Evolutionary conservation across 2,797 vertebrate species (phyloP).

Genomic region (Sorex maritimensis): DNA sequence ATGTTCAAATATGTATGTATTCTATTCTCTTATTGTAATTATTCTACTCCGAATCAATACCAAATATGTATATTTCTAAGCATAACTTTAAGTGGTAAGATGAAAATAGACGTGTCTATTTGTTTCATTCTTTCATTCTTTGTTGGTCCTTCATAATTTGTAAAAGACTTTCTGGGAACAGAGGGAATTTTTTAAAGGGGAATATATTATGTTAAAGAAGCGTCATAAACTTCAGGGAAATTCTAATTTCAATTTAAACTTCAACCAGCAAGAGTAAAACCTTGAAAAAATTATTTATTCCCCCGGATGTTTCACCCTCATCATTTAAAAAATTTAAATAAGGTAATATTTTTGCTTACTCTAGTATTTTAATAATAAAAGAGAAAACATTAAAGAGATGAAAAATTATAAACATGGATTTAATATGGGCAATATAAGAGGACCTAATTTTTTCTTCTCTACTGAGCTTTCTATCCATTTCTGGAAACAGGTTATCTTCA

Average conservation of each 20-base stretch:
- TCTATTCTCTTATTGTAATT: not conserved
- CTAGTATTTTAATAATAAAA: slow-evolving; percentile 3
- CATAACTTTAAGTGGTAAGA: not conserved
- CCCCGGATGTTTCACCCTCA: not conserved
- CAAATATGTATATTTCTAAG: slow-evolving; percentile 37
- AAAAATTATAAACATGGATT: not conserved
- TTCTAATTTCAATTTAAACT: not conserved
- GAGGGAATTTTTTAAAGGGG: not conserved
- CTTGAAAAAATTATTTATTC: not conserved
- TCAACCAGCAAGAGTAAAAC: not conserved
- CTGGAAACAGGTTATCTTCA: not conserved
- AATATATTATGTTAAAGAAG: not conserved
- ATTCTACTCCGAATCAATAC: not conserved
- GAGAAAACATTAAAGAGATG: not conserved
- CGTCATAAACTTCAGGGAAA: not conserved
- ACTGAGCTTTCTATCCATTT: slow-evolving; percentile 1
- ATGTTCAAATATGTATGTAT: not conserved
- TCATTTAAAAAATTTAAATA: slow-evolving; percentile 55
- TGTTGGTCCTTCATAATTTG: slow-evolving; percentile 9
- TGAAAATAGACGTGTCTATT: not conserved
- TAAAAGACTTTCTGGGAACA: not conserved
- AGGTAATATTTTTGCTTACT: not conserved
- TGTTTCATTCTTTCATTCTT: not conserved
- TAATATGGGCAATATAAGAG: not conserved
- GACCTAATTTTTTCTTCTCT: not conserved